Conservation (phyloP, 2,797 vertebrate genomes). For the Artibeus lituratus region DNA sequence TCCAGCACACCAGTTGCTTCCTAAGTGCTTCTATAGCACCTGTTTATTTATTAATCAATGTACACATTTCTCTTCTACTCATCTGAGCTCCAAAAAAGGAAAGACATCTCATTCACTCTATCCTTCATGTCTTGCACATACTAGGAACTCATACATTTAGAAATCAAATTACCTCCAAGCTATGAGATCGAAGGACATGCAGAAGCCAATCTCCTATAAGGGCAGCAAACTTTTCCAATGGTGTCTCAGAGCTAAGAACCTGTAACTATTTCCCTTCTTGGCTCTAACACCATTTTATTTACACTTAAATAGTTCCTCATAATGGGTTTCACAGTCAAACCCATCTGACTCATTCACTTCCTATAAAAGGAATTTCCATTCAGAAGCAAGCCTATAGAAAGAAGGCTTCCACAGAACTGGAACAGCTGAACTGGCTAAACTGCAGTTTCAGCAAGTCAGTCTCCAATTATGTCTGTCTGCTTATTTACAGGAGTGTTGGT, state of each 20-base stretch:
- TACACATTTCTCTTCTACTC: neutral
- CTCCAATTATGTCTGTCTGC: conserved; percentile 69
- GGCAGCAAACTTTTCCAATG: conserved; percentile 26
- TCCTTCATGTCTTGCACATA: neutral
- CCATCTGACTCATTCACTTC: conserved; percentile 74
- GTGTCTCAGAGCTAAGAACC: conserved; percentile 24
- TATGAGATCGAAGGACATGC: neutral
- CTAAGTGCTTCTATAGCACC: neutral
- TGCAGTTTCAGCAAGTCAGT: conserved; percentile 68
- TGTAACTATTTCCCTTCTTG: conserved; percentile 54
- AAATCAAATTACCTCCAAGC: neutral
- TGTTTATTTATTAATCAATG: neutral
- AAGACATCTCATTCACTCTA: conserved; percentile 5
- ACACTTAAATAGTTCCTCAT: conserved; percentile 70
- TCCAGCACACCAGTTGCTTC: neutral
- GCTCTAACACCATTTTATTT: conserved; percentile 51
- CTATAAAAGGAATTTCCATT: neutral
- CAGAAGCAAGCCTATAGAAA: neutral
- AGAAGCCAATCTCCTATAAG: neutral
- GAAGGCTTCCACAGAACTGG: conserved; percentile 65
- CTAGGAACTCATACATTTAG: conserved; percentile 35
- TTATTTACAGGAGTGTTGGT: conserved; percentile 45
- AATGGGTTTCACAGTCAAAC: conserved; percentile 64
- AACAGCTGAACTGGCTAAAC: conserved; percentile 61
- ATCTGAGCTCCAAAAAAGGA: neutral